A percentile compares a stretch with the other conserved stretches of the same genome.
Evolutionary conservation across 2,888 invertebrate genomes (phyloP).

Genomic region (Tethea ocularis): DNA sequence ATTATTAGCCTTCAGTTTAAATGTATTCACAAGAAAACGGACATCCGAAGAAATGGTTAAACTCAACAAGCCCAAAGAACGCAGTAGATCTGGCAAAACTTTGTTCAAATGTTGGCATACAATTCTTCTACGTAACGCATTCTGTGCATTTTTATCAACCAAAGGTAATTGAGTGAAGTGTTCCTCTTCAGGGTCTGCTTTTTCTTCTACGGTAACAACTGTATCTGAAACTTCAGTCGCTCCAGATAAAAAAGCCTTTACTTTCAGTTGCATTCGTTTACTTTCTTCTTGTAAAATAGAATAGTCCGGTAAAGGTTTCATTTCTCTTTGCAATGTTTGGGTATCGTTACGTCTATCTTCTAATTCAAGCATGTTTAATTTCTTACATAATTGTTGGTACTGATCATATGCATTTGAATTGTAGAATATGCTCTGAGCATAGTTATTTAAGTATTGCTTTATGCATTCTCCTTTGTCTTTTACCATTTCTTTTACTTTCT

Average conservation of each 20-base stretch:
- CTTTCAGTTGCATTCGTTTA: conserved; percentile 85
- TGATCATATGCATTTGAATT: conserved; percentile 75
- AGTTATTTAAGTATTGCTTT: conserved; percentile 80
- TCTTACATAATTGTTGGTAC: conserved; percentile 85
- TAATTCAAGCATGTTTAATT: conserved; percentile 85
- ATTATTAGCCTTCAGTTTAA: conserved; percentile 87
- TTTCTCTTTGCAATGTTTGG: conserved; percentile 60
- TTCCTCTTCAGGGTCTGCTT: conserved; percentile 44
- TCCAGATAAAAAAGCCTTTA: conserved; percentile 85
- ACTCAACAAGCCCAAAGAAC: conserved; percentile 72
- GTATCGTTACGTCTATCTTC: conserved; percentile 83
- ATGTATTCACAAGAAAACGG: conserved; percentile 84
- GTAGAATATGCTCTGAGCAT: conserved; percentile 63
- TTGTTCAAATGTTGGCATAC: conserved; percentile 87
- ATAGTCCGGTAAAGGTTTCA: conserved; percentile 86
- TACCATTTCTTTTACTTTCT: conserved; percentile 82
- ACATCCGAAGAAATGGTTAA: conserved; percentile 73
- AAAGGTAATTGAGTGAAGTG: conserved; percentile 83
- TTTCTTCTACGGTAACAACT: conserved; percentile 37
- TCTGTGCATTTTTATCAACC: conserved; percentile 87
- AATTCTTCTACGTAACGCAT: conserved; percentile 86
- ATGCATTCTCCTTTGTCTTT: conserved; percentile 79
- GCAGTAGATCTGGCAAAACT: conserved; percentile 84
- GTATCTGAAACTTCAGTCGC: conserved; percentile 69
- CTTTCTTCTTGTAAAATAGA: conserved; percentile 85